Base-by-base conservation (phyloP, 2,888 invertebrate species). In the Heliconius ismenius region DNA sequence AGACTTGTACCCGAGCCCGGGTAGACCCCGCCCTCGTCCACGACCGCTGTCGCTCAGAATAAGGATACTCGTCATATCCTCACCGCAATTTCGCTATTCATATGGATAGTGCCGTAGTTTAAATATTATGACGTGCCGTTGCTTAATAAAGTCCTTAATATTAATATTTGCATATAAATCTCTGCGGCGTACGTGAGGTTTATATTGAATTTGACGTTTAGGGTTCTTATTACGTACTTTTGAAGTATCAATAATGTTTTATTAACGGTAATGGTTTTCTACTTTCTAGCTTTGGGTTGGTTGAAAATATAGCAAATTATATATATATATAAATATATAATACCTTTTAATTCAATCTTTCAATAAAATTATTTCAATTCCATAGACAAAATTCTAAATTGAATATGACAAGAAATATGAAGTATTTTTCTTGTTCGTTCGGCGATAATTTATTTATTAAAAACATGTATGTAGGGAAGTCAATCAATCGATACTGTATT, bases 1-100 rank as follows among this genome's bases (percentile, higher is more conserved):
- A 90, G 91, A 90, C 89, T 87, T 88, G 89, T 89, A 64, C 89
- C 89, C 86, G 84, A 85, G 84, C 81, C 83, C 87, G 88, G 87
- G 86, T 83, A 86, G 87, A 87, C 91, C 88, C 83, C 83, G 86
- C 87, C 89, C 85, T 86, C 88, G 86, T 88, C 87, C 87, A 85
- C 89, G 89, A 88, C 91, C 92, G 91, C 89, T 91, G 92, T 91
- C 91, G 88, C 83, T 83, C 81, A 82, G 86, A 88, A 88, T 89
- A 88, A 89, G 87, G 89, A 87, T 87, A 83, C 85, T 84, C 86
- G 85, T 90, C 90, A 91, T 91, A 91, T 89, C 87, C 85, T 83
- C 81, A 85, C 88, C 90, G 83, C 87, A 87, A 86, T 88, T 84
- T 84, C 79, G 84, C 86, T 86, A 88, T 90, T 91, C 89, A 90